phyloP scores from a whole-genome alignment of 2,113 vertebrate species.

The Perca flavescens region DNA sequence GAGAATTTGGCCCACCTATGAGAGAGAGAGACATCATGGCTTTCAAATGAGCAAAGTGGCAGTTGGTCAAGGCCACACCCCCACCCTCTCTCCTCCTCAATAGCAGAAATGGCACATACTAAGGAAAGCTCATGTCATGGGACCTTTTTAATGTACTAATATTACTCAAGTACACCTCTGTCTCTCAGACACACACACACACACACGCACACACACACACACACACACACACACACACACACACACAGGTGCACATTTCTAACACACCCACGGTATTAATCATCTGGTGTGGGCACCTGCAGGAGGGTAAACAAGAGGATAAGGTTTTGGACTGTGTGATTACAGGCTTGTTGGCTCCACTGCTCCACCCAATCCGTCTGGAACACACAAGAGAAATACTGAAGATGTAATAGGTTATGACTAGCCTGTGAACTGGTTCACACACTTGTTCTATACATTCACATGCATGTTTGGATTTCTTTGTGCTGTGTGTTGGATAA shows the following conservation, averaged over 20 bases:
- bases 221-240: constrained; percentile 14
- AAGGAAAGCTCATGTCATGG: too few species aligned
- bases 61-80: too few species aligned
- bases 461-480: constrained; percentile 22
- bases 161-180: neutral
- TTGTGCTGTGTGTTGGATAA: constrained; percentile 10
- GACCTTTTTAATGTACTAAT: constrained; percentile 12
- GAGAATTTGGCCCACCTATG: too few species aligned
- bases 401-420: constrained; percentile 44
- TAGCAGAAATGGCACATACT: too few species aligned
- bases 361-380: constrained; percentile 46
- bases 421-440: constrained; percentile 35
- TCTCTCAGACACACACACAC: neutral
- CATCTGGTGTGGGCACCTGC: constrained; percentile 17
- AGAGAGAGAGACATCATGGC: too few species aligned
- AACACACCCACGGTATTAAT: constrained; percentile 44
- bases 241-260: constrained; percentile 15
- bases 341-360: constrained; percentile 55
- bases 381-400: constrained; percentile 49
- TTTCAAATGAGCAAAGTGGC: too few species aligned
- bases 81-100: too few species aligned
- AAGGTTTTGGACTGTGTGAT: constrained; percentile 59
- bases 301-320: constrained; percentile 42
- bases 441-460: constrained; percentile 28
- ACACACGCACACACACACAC: constrained; percentile 4